Conservation (phyloP, 2,113 vertebrate species). For the Puffinus mauretanicus region DNA sequence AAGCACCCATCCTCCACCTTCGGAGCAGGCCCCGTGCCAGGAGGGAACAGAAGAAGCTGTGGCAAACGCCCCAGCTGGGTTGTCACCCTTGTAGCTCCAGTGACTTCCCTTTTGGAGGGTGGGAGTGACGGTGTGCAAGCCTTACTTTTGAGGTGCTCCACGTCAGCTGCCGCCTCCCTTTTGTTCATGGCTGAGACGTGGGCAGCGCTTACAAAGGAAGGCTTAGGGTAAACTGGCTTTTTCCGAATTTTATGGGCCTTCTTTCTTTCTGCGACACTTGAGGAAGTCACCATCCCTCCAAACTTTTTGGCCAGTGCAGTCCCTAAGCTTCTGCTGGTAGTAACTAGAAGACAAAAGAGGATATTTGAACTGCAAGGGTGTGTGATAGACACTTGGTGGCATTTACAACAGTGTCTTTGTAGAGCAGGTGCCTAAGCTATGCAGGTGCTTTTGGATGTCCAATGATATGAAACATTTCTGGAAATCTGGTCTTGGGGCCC, state of each 20-base stretch:
- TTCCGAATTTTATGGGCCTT: neutral
- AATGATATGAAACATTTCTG: neutral
- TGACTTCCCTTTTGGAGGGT: neutral
- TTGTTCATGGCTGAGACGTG: neutral
- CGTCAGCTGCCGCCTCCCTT: constrained; percentile 8
- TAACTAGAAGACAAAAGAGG: constrained; percentile 48
- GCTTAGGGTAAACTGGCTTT: neutral
- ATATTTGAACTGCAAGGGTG: neutral
- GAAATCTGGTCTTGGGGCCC: neutral
- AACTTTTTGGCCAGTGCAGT: neutral
- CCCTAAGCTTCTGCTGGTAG: constrained; percentile 55
- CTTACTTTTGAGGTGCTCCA: constrained; percentile 50
- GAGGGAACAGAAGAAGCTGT: neutral
- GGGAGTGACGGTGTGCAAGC: neutral
- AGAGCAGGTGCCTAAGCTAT: neutral
- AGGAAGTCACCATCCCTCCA: neutral
- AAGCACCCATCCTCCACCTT: too few species aligned
- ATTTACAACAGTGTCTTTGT: neutral
- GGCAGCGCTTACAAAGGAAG: constrained; percentile 19
- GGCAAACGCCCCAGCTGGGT: neutral
- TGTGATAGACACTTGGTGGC: neutral
- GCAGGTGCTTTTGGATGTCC: neutral
- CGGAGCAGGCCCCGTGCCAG: neutral
- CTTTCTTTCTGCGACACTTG: neutral
- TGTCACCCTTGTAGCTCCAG: neutral